Evolutionary conservation across 2,888 invertebrate genomes (phyloP).

Genomic region (Scrobipalpa costella): DNA sequence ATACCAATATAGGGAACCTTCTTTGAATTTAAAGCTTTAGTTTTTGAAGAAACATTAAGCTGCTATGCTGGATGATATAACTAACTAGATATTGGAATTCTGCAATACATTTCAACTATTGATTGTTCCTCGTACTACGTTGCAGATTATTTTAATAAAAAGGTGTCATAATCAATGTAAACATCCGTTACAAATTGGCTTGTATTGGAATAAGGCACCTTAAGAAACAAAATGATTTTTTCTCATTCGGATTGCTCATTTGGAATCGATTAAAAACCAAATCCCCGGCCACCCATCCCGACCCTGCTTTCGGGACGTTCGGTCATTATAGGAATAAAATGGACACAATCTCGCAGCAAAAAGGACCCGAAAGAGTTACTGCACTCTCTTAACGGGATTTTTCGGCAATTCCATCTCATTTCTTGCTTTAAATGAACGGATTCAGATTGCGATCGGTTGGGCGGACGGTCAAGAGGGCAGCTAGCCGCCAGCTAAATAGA

Average conservation of each 20-base stretch:
- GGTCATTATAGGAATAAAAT: constrained; percentile 21
- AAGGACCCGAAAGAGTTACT: constrained; percentile 18
- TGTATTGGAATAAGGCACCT: too few relatives aligned
- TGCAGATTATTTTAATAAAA: too few relatives aligned
- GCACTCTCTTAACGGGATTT: constrained; percentile 40
- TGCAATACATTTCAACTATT: too few relatives aligned
- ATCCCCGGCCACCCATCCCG: not conserved
- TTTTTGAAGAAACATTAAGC: too few relatives aligned
- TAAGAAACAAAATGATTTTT: not conserved
- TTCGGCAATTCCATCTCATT: constrained; percentile 58
- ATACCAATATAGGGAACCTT: too few relatives aligned
- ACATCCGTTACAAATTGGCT: too few relatives aligned
- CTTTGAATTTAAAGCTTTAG: too few relatives aligned
- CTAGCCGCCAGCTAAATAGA: constrained; percentile 59
- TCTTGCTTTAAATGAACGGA: constrained; percentile 67
- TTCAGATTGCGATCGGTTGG: constrained; percentile 65
- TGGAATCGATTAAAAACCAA: not conserved
- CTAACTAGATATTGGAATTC: too few relatives aligned
- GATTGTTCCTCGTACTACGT: too few relatives aligned
- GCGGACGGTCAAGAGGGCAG: constrained; percentile 59
- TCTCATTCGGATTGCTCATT: not conserved
- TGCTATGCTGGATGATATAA: too few relatives aligned
- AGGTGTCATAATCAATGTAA: too few relatives aligned
- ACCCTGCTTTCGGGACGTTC: not conserved
- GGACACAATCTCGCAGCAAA: constrained; percentile 16